Evolutionary conservation across 1,140 invertebrate genomes (phyloP), one percentile per base, ranked within the genome.

Genomic region (Zelostemma sp.): DNA sequence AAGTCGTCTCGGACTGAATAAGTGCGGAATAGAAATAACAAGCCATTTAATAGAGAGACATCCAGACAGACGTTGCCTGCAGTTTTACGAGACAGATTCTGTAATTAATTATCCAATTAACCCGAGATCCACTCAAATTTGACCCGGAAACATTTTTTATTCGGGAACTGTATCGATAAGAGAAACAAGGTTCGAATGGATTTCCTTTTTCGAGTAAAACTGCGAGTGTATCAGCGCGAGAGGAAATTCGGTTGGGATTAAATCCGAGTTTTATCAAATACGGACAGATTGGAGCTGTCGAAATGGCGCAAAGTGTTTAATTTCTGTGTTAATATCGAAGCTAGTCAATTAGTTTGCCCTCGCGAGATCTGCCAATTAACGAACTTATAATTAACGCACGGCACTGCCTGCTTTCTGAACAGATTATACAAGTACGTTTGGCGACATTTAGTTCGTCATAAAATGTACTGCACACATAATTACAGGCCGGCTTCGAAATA

Each of bases 331-430:
- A 19, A 46, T 46, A 46, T 46, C 18, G 11, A n/a, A 19, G 45
- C 16, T 46, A 19, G 45, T 46, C 45, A 46, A 46, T 46, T 46
- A 46, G 11, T 17, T 46, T 18, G 45, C 45, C 19, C 18, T 1
- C 14, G 45, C 18, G 17, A 43, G 45, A 46, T 46, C 18, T 46
- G 45, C 45, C 45, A 46, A 46, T 46, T 46, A 46, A 46, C 45
- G 6, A 46, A 46, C 45, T 46, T 46, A 46, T 46, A 46, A 46
- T 46, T 46, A 46, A 19, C 18, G 45, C 45, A 46, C 16, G 18
- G 18, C 16, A 11, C 45, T 46, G 18, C 41, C 15, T 16, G 45
- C 45, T 46, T 46, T 46, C 45, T 17, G 45, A 46, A 46, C 45
- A 18, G 45, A 46, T 46, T 46, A 46, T 18, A 19, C 17, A 11